phyloP scores from a whole-genome alignment of 2,797 vertebrate genomes.

The Crenuchus spilurus region DNA sequence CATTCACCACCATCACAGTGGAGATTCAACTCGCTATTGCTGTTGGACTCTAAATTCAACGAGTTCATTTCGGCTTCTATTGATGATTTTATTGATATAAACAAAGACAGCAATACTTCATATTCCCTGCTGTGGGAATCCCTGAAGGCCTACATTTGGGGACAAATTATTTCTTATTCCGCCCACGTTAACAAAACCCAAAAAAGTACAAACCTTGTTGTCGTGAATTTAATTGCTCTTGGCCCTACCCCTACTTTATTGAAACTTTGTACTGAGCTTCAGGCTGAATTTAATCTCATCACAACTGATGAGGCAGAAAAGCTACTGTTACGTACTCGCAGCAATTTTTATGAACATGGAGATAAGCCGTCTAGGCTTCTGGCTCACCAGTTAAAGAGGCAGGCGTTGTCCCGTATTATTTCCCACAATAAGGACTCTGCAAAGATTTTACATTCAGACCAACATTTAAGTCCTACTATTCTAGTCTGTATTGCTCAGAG shows the following conservation, averaged over 20 bases:
- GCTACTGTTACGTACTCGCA: background rate
- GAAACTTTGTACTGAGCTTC: no score
- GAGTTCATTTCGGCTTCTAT: background rate
- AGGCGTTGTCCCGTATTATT: no score
- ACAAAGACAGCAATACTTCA: slow-evolving; percentile 20
- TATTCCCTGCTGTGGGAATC: slow-evolving; percentile 13
- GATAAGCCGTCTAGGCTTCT: no score
- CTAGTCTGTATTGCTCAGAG: background rate
- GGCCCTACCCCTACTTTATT: no score
- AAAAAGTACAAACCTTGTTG: background rate
- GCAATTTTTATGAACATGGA: background rate
- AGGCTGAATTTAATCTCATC: background rate
- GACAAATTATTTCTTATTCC: slow-evolving; percentile 50
- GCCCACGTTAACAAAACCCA: slow-evolving; percentile 29
- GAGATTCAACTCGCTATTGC: slow-evolving; percentile 24
- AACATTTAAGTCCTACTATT: no score
- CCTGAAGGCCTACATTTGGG: slow-evolving; percentile 42
- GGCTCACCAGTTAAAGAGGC: no score
- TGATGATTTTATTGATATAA: slow-evolving; percentile 21
- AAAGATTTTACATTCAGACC: no score
- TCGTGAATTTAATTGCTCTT: no score
- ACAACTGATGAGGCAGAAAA: background rate
- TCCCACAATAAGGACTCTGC: no score
- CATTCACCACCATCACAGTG: background rate
- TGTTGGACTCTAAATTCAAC: slow-evolving; percentile 5